Evolutionary conservation across 2,888 invertebrate genomes (phyloP).

Genomic region (Aproaerema taeniolella): DNA sequence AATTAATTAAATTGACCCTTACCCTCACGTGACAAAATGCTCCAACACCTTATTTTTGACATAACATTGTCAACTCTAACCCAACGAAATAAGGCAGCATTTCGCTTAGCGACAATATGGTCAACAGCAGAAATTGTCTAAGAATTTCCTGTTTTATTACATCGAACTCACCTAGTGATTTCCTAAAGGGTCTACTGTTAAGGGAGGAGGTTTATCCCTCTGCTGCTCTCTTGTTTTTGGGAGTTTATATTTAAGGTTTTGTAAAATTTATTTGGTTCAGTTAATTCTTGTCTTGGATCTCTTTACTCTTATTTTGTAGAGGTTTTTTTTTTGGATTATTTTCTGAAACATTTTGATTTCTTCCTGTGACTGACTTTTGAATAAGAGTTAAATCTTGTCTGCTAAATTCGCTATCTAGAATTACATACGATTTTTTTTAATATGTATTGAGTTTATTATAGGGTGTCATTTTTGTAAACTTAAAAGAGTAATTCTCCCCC

Average conservation of each 20-base stretch:
- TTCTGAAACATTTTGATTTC: no score
- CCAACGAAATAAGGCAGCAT: constrained; percentile 26
- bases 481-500: no score
- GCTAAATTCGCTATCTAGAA: no score
- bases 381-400: no score
- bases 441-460: no score
- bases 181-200: constrained; percentile 47
- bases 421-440: no score
- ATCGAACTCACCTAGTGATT: constrained; percentile 49
- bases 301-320: no score
- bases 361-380: no score
- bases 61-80: constrained; percentile 42
- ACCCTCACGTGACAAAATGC: constrained; percentile 44
- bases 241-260: constrained; percentile 40
- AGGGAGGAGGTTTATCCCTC: constrained; percentile 43
- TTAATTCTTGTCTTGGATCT: no score
- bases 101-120: constrained; percentile 6
- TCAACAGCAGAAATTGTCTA: constrained; percentile 38
- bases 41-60: constrained; percentile 28
- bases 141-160: constrained; percentile 56
- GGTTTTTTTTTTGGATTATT: no score
- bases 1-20: constrained; percentile 67
- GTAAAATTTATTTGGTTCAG: no score
- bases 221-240: constrained; percentile 29
- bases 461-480: no score